Evolutionary conservation across 2,797 vertebrate genomes (phyloP).

Genomic region (Hyperoplus lanceolatus): DNA sequence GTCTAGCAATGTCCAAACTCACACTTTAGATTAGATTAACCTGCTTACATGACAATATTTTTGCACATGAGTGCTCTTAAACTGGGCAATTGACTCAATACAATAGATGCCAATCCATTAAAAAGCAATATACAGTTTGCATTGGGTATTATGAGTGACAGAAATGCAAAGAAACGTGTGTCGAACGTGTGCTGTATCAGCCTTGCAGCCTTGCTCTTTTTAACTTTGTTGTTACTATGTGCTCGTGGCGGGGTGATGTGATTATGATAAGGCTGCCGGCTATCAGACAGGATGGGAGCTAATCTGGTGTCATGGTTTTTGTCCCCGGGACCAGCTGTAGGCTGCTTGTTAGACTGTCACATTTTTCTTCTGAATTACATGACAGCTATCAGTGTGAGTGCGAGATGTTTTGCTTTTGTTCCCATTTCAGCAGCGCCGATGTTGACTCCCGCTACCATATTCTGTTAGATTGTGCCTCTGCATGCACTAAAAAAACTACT

Average conservation of each 20-base stretch:
- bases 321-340: slow-evolving; percentile 13
- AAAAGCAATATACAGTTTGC: slow-evolving; percentile 23
- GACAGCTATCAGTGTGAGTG: background rate
- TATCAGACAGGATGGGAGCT: slow-evolving; percentile 17
- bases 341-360: slow-evolving; percentile 10
- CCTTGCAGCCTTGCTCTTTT: background rate
- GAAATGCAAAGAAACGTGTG: slow-evolving; percentile 15
- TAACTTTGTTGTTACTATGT: slow-evolving; percentile 14
- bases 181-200: background rate
- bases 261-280: slow-evolving; percentile 22
- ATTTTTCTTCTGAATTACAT: slow-evolving; percentile 11
- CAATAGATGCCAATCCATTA: slow-evolving; percentile 27
- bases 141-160: slow-evolving; percentile 11
- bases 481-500: background rate
- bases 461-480: slow-evolving; percentile 3
- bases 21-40: slow-evolving; percentile 54
- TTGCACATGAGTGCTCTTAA: slow-evolving; percentile 51
- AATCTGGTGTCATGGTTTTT: slow-evolving; percentile 20
- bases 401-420: slow-evolving; percentile 17
- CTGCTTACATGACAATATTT: slow-evolving; percentile 54
- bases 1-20: slow-evolving; percentile 19
- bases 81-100: slow-evolving; percentile 25
- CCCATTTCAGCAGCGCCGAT: slow-evolving; percentile 2
- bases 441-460: background rate
- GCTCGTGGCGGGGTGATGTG: slow-evolving; percentile 12